A percentile compares a stretch with the other conserved stretches of the same genome.
Evolutionary conservation across 2,113 vertebrate genomes (phyloP).

Genomic region (Vombatus ursinus): DNA sequence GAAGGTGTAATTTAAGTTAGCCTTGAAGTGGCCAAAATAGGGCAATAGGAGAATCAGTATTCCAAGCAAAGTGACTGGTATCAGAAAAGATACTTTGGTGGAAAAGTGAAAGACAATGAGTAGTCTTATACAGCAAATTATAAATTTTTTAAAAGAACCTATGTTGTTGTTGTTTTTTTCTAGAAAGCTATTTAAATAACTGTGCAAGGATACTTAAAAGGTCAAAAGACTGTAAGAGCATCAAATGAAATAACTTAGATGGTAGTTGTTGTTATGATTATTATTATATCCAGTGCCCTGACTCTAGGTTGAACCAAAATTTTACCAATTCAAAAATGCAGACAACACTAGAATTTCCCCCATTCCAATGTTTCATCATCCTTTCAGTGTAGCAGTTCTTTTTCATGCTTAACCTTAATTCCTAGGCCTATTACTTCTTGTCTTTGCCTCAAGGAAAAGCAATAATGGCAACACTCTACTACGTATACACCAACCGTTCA

Average conservation of each 20-base stretch:
- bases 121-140: background rate
- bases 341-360: background rate
- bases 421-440: background rate
- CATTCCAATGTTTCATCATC: background rate
- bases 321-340: background rate
- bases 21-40: background rate
- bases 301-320: background rate
- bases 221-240: background rate
- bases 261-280: background rate
- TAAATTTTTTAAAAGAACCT: background rate
- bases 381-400: background rate
- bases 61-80: background rate
- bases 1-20: background rate
- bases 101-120: background rate
- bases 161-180: background rate
- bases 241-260: background rate
- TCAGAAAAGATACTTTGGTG: background rate
- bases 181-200: background rate
- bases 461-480: background rate
- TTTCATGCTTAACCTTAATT: background rate
- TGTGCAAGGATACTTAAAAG: background rate
- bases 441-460: conserved; percentile 1
- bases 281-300: background rate
- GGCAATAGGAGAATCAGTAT: background rate
- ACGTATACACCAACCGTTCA: background rate